Base-by-base conservation (phyloP, 2,113 vertebrate genomes). In the Eonycteris spelaea region DNA sequence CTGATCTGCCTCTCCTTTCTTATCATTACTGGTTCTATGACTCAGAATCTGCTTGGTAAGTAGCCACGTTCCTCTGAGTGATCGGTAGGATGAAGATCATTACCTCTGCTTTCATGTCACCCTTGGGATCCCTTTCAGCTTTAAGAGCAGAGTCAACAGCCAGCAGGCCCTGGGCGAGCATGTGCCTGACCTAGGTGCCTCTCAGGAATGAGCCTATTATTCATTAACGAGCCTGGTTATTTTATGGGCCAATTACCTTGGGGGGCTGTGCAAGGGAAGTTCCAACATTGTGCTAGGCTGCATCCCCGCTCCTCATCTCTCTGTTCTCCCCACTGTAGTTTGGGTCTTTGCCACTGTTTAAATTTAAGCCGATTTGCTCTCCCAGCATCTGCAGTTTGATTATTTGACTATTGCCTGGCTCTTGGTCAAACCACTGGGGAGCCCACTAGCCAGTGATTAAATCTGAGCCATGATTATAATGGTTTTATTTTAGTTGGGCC, bases 341-440 rank as follows among this genome's bases (percentile, higher is more conserved):
- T 98, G 98, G 98, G 98, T 90, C 74, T 90, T 91, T 97, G 98
- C 98, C 98, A 98, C 98, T 98, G 97, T 98, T 98, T 98, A 98
- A 98, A 98, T 98, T 97, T 96, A 98, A 98, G 98, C 98, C 75
- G 94, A 98, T 98, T 98, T 98, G 98, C 98, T 98, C 96, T 98
- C 92, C 97, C 96, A 95, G 98, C 98, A 98, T 98, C 98, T 98
- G 98, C 97, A 98, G 98, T 98, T 98, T 98, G 98, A 98, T 99
- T 98, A 98, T 99, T 98, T 98, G 98, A 98, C 98, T 98, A 97
- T 99, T 98, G 98, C 97, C 95, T 99, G 98, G 98, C 98, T 98
- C 97, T 92, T 14, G 10, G 95, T 98, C 98, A 99, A 98, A 98
- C 98, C 98, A 98, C 98, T 96, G 98, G 97, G 98, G 98, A 98